phyloP scores from a whole-genome alignment of 2,888 invertebrate genomes.

The Prosopocoilus inquinatus region DNA sequence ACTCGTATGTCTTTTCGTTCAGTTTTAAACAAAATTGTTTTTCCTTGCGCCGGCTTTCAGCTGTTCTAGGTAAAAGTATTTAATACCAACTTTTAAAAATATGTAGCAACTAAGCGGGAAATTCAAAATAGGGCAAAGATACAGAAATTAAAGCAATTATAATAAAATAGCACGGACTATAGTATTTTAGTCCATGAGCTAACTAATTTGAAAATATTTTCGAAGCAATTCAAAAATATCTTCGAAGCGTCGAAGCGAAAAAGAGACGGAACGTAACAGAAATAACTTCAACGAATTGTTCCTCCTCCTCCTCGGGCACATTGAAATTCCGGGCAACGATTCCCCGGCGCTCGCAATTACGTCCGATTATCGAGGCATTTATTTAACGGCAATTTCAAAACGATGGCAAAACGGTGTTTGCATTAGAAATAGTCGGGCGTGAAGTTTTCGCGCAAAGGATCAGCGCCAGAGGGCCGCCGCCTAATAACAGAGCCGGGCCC shows the following conservation, averaged over 20 bases:
- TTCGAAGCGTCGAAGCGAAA: background rate
- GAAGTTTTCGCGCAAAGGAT: conserved; percentile 12
- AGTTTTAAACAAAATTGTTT: too few relatives aligned
- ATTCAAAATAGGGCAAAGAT: too few relatives aligned
- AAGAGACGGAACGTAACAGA: too few relatives aligned
- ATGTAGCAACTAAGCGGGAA: background rate
- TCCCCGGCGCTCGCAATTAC: too few relatives aligned
- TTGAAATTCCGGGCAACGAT: too few relatives aligned
- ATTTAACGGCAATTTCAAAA: conserved; percentile 13
- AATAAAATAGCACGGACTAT: too few relatives aligned
- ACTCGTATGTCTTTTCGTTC: too few relatives aligned
- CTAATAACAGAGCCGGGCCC: conserved; percentile 21
- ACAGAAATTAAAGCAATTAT: too few relatives aligned
- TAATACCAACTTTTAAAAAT: background rate
- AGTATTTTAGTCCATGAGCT: background rate
- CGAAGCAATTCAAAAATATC: background rate
- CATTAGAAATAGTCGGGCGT: conserved; percentile 21
- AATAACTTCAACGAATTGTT: too few relatives aligned
- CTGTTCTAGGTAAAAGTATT: too few relatives aligned
- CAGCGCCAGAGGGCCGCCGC: conserved; percentile 25
- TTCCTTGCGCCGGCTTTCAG: too few relatives aligned
- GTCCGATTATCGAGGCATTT: background rate
- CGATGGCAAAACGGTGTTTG: conserved; percentile 10
- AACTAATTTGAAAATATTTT: background rate
- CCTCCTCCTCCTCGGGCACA: too few relatives aligned